Base-by-base conservation (phyloP, 2,888 invertebrate species). In the Trisateles emortualis region DNA sequence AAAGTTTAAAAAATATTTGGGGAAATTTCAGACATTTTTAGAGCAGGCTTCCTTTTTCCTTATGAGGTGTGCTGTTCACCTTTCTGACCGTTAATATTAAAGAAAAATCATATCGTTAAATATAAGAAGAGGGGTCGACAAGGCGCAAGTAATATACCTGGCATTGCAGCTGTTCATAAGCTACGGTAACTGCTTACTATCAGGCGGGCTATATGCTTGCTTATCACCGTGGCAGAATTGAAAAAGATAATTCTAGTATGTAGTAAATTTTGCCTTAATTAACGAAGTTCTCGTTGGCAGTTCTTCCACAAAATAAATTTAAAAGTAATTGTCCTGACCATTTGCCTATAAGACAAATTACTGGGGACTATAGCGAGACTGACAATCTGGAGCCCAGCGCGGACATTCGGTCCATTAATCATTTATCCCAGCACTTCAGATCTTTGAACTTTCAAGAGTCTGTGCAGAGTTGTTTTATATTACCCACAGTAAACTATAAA, bases 311-410 rank as follows among this genome's bases (percentile, higher is more conserved):
- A 41, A 36, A 53, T 51, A 56, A 63, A 59, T 67, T 51, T 41
- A 35, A 59, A 66, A 54, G 33, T 62, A 68, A 65, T 60, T 69
- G 65, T 64, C 55, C 36, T 42, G 30, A 51, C 52, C 59, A 71
- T 74, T 66, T 71, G 64, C 62, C 48, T 64, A 52, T 52, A 68
- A 68, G 77, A 78, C 73, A 78, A 78, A 78, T 75, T 65, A 57
- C 65, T 64, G 43, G 45, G n/a, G 38, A 46, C 52, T 51, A 30
- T 53, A 58, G 63, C 49, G 48, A 57, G 50, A 55, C 57, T 67
- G 67, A 67, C 63, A 64, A 60, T 60, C 52, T 64, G 68, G 38
- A 74, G 65, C 70, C 74, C 62, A 57, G 56, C 38, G 39, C 52
- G 54, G 70, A 70, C 73, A 64, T 63, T 44, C 32, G 33, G 36